These are phyloP conservation scores for Ctenopoma kingsleyae DNA, from an alignment of 2,797 vertebrate genomes.

Conservation along the genomic window DNA sequence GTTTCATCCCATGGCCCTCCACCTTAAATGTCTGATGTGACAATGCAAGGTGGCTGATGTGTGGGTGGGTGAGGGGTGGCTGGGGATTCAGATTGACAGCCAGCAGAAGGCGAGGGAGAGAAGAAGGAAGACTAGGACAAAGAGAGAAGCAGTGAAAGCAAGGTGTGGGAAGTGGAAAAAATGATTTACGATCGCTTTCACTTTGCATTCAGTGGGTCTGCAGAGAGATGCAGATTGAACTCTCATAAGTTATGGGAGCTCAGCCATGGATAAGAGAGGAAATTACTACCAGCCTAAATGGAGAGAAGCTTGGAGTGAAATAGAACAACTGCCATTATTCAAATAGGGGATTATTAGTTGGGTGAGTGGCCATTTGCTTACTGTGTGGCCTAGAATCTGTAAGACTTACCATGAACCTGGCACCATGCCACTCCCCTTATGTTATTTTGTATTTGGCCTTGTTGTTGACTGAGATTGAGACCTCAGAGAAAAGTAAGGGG, in stretches of 20 bases:
- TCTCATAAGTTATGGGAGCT: conserved; percentile 57
- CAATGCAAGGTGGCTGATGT: conserved; percentile 36
- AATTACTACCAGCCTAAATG: conserved; percentile 71
- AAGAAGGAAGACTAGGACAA: conserved; percentile 12
- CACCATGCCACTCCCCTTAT: conserved; percentile 16
- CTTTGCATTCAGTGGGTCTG: conserved; percentile 64
- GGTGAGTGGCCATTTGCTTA: conserved; percentile 65
- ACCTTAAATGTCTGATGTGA: conserved; percentile 55
- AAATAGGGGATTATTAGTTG: conserved; percentile 75
- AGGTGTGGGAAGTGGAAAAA: conserved; percentile 33
- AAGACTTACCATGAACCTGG: conserved; percentile 46
- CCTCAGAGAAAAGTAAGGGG: background rate
- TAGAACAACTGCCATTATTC: conserved; percentile 73
- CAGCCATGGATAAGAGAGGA: conserved; percentile 60
- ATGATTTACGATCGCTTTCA: conserved; percentile 53
- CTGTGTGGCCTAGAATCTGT: conserved; percentile 40
- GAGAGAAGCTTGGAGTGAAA: conserved; percentile 64
- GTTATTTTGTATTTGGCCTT: conserved; percentile 38
- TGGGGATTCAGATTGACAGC: conserved; percentile 31
- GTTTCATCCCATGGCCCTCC: conserved; percentile 37
- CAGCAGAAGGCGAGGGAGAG: conserved; percentile 7
- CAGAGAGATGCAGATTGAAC: conserved; percentile 69
- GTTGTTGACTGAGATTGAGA: conserved; percentile 36
- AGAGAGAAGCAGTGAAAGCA: conserved; percentile 5
- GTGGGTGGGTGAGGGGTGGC: background rate